Percentiles rank a stretch among this genome's conserved stretches.
These are phyloP conservation scores for Gymnoscopelus braueri DNA, from an alignment of 2,797 vertebrate species.

Conservation along the genomic window DNA sequence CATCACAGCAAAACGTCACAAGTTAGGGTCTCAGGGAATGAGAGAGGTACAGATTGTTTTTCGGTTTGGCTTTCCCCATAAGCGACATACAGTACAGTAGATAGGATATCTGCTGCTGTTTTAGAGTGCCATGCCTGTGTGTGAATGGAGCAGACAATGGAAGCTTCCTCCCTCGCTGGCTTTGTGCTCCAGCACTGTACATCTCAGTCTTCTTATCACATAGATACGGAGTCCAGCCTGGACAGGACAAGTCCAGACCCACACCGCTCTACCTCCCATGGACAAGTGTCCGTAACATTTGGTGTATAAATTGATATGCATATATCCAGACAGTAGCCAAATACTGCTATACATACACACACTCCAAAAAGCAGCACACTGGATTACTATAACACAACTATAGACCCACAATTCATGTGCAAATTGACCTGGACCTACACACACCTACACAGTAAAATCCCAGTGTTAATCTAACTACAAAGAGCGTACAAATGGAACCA, in stretches of 20 bases:
- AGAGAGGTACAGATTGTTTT: constrained; percentile 89
- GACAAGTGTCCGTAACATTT: constrained; percentile 8
- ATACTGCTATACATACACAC: constrained; percentile 32
- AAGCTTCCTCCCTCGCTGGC: constrained; percentile 58
- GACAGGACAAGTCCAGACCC: constrained; percentile 4
- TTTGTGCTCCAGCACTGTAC: constrained; percentile 48
- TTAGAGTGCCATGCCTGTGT: constrained; percentile 36
- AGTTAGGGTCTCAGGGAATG: constrained; percentile 99
- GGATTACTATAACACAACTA: constrained; percentile 11
- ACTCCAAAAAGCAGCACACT: constrained; percentile 20
- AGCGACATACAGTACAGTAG: constrained; percentile 24
- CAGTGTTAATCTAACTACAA: too few relatives aligned
- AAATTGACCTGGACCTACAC: constrained; percentile 28
- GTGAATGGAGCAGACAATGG: constrained; percentile 61
- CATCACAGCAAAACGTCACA: constrained; percentile 99
- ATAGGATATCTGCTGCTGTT: constrained; percentile 53
- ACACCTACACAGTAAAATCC: constrained; percentile 6
- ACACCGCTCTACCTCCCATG: neutral
- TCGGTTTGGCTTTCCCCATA: constrained; percentile 31
- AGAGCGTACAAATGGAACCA: too few relatives aligned
- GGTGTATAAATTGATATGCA: constrained; percentile 26
- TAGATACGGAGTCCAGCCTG: constrained; percentile 31
- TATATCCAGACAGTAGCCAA: constrained; percentile 14
- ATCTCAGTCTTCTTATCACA: constrained; percentile 33
- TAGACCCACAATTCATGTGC: constrained; percentile 36